Conservation (phyloP, 2,888 invertebrate genomes). For the Escarpia spicata region DNA sequence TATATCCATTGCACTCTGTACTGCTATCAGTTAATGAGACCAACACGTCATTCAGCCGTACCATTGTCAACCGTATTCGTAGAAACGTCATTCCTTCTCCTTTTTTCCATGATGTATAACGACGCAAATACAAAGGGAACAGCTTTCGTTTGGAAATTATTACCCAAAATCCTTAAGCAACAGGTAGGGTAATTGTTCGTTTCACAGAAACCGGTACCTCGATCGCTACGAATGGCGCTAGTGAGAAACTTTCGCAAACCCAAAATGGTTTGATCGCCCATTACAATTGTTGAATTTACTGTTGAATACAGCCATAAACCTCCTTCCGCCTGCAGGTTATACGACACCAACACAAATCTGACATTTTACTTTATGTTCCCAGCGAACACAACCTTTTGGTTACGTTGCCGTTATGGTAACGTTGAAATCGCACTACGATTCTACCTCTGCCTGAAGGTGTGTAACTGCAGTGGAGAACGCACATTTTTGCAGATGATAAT, state of each 20-base stretch:
- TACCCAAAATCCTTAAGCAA: neutral
- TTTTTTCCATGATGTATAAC: neutral
- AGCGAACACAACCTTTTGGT: no score
- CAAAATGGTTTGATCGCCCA: neutral
- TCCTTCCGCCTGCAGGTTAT: neutral
- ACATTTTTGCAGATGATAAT: no score
- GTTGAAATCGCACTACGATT: no score
- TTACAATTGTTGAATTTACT: neutral
- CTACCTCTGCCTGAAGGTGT: no score
- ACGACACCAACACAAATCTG: neutral
- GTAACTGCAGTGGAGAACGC: no score
- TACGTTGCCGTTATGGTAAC: no score
- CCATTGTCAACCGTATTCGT: no score
- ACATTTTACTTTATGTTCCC: no score
- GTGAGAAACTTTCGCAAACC: neutral
- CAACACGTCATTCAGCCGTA: no score
- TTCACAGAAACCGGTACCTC: neutral
- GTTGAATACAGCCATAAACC: neutral
- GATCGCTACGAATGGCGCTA: neutral
- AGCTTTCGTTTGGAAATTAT: neutral
- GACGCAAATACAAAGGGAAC: neutral
- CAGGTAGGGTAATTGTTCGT: neutral
- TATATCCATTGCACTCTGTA: no score
- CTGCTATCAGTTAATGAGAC: no score
- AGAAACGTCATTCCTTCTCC: no score